These are phyloP conservation scores for Ganaspis brasiliensis DNA, from an alignment of 2,888 invertebrate genomes.

Conservation along the genomic window DNA sequence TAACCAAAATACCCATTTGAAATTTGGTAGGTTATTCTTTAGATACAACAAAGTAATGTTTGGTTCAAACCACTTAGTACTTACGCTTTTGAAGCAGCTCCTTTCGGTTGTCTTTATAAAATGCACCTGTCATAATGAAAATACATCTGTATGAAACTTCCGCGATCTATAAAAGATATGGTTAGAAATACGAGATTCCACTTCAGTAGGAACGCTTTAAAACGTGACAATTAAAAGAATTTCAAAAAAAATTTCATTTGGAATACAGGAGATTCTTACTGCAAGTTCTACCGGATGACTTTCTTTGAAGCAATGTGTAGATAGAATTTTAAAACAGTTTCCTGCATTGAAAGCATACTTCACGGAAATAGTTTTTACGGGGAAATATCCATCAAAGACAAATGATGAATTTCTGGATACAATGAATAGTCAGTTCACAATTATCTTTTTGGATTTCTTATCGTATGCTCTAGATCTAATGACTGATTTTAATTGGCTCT, in stretches of 20 bases:
- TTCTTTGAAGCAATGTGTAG: conserved; percentile 71
- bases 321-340: conserved; percentile 73
- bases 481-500: conserved; percentile 64
- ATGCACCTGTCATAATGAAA: conserved; percentile 73
- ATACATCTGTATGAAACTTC: conserved; percentile 71
- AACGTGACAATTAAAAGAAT: conserved; percentile 65
- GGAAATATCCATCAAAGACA: conserved; percentile 64
- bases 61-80: conserved; percentile 52
- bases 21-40: conserved; percentile 67
- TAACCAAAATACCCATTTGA: conserved; percentile 62
- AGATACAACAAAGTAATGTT: conserved; percentile 71
- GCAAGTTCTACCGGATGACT: conserved; percentile 68
- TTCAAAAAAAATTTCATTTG: conserved; percentile 70
- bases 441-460: conserved; percentile 66
- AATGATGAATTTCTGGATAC: conserved; percentile 50
- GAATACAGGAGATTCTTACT: conserved; percentile 68
- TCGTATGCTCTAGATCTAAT: conserved; percentile 61
- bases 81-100: conserved; percentile 24
- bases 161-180: conserved; percentile 53
- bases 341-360: conserved; percentile 67
- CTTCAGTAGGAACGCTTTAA: conserved; percentile 63
- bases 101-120: conserved; percentile 69
- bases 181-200: conserved; percentile 66
- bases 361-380: conserved; percentile 58
- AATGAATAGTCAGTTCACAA: conserved; percentile 67